phyloP scores from a whole-genome alignment of 2,113 vertebrate species.

The Triplophysa siluroides region DNA sequence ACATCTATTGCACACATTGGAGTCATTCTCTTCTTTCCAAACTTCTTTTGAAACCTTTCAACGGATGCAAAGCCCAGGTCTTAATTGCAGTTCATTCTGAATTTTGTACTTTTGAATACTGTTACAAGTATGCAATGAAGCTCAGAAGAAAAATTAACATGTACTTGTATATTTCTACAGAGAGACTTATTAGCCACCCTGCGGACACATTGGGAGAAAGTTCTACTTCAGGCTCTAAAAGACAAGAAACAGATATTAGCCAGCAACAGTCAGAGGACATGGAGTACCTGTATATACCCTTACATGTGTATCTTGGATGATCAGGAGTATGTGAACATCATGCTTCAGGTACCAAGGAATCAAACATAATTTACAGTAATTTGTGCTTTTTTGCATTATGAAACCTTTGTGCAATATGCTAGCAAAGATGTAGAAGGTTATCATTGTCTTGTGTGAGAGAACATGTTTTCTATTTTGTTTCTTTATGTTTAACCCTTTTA shows the following conservation, averaged over 20 bases:
- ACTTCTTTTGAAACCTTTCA: not conserved
- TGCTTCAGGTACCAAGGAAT: conserved; percentile 79
- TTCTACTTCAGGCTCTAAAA: conserved; percentile 72
- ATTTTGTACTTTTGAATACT: not conserved
- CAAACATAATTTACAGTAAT: too few species aligned
- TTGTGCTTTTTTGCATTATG: too few species aligned
- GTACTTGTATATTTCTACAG: conserved; percentile 66
- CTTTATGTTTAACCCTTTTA: too few species aligned
- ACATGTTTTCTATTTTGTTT: too few species aligned
- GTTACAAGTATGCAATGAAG: not conserved
- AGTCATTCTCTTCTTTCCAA: not conserved
- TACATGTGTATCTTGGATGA: conserved; percentile 85
- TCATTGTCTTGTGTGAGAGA: not conserved
- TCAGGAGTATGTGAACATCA: conserved; percentile 81
- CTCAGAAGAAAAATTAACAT: not conserved
- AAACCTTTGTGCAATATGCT: not conserved
- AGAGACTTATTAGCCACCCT: conserved; percentile 75
- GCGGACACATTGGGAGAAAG: conserved; percentile 72
- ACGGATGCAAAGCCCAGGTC: not conserved
- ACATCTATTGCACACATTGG: too few species aligned
- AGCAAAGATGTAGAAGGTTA: not conserved
- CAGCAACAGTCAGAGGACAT: not conserved
- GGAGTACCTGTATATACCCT: conserved; percentile 76
- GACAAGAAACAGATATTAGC: conserved; percentile 72
- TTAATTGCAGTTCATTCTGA: not conserved